Evolutionary conservation across 2,113 vertebrate genomes (phyloP).

Genomic region (Smithornis capensis): DNA sequence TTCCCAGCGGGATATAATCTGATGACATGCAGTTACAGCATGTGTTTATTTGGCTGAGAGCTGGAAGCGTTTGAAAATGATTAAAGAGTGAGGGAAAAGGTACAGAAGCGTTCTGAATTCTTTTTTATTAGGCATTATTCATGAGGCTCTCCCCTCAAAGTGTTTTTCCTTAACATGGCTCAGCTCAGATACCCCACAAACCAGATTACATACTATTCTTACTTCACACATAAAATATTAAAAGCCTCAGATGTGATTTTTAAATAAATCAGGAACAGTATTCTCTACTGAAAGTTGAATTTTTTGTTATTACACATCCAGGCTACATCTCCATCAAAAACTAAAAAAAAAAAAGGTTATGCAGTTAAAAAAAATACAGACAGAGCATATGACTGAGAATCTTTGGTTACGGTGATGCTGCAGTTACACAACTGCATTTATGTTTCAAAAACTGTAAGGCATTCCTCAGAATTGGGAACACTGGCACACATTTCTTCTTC

Average conservation of each 20-base stretch:
- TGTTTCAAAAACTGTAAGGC: not conserved
- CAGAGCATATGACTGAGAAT: not conserved
- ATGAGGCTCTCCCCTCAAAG: constrained; percentile 6
- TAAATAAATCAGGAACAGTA: not conserved
- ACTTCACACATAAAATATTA: constrained; percentile 35
- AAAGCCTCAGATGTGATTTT: not conserved
- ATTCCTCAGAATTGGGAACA: not conserved
- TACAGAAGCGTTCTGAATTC: not conserved
- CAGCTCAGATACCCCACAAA: constrained; percentile 45
- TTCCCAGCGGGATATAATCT: not conserved
- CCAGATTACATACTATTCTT: constrained; percentile 55
- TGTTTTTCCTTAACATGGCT: constrained; percentile 6
- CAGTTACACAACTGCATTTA: constrained; percentile 46
- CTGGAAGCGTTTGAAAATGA: not conserved
- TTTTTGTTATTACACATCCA: not conserved
- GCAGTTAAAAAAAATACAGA: not conserved
- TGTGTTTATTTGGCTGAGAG: not conserved
- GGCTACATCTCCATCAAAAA: not conserved
- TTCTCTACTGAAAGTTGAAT: not conserved
- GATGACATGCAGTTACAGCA: not conserved
- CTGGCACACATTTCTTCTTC: accelerated
- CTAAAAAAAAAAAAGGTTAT: not conserved
- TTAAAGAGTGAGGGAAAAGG: not conserved
- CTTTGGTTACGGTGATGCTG: not conserved
- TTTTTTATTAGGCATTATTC: not conserved